A percentile compares a stretch with the other conserved stretches of the same genome.
These are phyloP conservation scores for Drosophila basisetae DNA, from an alignment of 2,888 invertebrate genomes.

Conservation along the genomic window DNA sequence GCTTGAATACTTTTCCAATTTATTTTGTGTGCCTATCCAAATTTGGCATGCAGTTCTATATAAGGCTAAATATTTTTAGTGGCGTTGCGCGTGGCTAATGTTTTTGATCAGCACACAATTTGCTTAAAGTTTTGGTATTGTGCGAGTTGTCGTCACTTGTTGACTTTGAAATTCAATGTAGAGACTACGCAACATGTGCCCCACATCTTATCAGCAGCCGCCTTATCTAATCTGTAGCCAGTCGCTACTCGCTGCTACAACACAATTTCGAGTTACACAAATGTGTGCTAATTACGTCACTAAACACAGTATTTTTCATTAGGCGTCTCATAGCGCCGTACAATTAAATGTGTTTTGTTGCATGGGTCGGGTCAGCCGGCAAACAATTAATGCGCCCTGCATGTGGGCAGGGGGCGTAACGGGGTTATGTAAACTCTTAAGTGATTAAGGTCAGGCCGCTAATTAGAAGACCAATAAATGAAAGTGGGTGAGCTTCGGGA, in stretches of 20 bases:
- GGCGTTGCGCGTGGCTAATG: slow-evolving; percentile 65
- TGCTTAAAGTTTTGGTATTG: slow-evolving; percentile 63
- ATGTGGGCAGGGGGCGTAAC: slow-evolving; percentile 29
- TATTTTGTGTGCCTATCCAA: slow-evolving; percentile 58
- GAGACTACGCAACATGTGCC: slow-evolving; percentile 23
- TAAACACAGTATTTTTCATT: slow-evolving; percentile 27
- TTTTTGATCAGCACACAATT: slow-evolving; percentile 48
- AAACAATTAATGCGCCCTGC: slow-evolving; percentile 45
- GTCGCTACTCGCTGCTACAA: slow-evolving; percentile 14
- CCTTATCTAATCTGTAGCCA: slow-evolving; percentile 48
- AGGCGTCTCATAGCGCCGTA: slow-evolving; percentile 17
- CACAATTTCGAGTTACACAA: slow-evolving; percentile 31
- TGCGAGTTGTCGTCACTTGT: slow-evolving; percentile 32
- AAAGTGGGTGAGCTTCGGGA: slow-evolving; percentile 61
- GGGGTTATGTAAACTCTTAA: slow-evolving; percentile 71
- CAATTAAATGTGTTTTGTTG: slow-evolving; percentile 27
- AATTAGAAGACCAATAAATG: slow-evolving; percentile 70
- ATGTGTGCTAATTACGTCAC: slow-evolving; percentile 62
- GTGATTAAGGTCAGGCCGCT: slow-evolving; percentile 75
- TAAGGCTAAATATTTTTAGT: slow-evolving; percentile 60
- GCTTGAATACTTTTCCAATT: slow-evolving; percentile 58
- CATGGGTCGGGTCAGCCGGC: slow-evolving; percentile 35
- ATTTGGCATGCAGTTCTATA: slow-evolving; percentile 47
- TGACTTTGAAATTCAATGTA: slow-evolving; percentile 60
- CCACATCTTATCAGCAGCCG: slow-evolving; percentile 45